Evolutionary conservation across 1,140 invertebrate genomes (phyloP), one percentile per base, ranked within the genome.

Genomic region (Thaumatotibia leucotreta): DNA sequence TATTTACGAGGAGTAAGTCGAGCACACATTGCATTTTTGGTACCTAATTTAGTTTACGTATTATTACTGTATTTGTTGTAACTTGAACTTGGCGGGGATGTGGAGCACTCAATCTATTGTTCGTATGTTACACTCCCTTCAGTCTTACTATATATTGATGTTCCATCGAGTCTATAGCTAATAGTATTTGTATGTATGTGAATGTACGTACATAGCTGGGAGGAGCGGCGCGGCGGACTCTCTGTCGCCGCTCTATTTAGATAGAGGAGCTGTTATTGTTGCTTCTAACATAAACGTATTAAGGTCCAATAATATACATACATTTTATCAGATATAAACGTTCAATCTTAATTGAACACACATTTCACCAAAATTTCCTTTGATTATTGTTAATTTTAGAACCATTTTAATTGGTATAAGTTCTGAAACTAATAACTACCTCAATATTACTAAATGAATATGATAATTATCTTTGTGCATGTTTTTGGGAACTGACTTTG

Each of bases 391-490:
- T 89, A 87, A 80, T 84, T 86, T 88, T 84, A 82, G 79, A 86
- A 81, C 78, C 80, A 86, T 87, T 86, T 84, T 89, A 81, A 89
- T 89, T 89, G 85, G 87, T 88, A 88, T 89, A 89, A 89, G 87
- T 89, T 89, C 83, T 83, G 85, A 89, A 89, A 89, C 87, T 86
- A 87, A 89, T 89, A 89, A 88, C 87, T 89, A 89, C 87, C 87
- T 89, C 87, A 88, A 88, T 88, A 86, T 87, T 89, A 87, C 87
- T 89, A 89, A 89, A 89, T 88, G 84, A 82, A 86, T 87, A 86
- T 86, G 80, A 87, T 87, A 84, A 87, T 88, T 88, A 89, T 88
- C 84, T 86, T 87, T 86, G 84, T 85, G 84, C 85, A 89, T 88
- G 83, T 89, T 88, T 85, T 89, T 86, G 83, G 83, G 78, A 87